Percentiles rank a stretch among this genome's conserved stretches.
phyloP scores from a whole-genome alignment of 2,113 vertebrate species.

The mouse (Mus musculus) region GRCm39 chr4:153745001-153745500 shows the following conservation, averaged over 20 bases:
- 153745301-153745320: fast-evolving
- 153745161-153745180: neutral
- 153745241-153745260: neutral
- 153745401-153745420: too few species aligned
- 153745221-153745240: neutral
- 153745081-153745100: fast-evolving
- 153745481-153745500: neutral
- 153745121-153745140: neutral
- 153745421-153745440: neutral
- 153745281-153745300: neutral
- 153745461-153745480: neutral
- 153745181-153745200: too few species aligned
- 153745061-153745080: neutral
- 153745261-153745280: neutral
- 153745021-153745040: too few species aligned
- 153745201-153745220: fast-evolving
- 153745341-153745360: neutral
- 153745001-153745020: neutral
- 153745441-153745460: neutral
- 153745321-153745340: neutral
- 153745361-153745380: too few species aligned
- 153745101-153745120: fast-evolving
- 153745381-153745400: neutral
- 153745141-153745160: too few species aligned
- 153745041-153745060: neutral